phyloP scores from a whole-genome alignment of 2,888 invertebrate genomes.

The Escarpia spicata region DNA sequence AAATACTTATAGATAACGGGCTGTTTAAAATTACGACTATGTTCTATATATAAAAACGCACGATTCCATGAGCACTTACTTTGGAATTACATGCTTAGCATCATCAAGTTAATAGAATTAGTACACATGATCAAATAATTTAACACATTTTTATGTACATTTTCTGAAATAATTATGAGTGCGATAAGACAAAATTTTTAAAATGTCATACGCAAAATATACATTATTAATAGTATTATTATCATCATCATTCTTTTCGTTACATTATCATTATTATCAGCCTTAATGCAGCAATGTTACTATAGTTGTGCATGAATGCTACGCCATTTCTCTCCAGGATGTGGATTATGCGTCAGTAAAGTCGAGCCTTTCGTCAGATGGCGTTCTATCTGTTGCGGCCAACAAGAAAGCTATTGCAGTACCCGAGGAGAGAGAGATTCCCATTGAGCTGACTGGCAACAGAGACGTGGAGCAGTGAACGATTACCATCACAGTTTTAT shows the following conservation, averaged over 20 bases:
- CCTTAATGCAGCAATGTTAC: background rate
- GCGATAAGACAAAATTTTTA: background rate
- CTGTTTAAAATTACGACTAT: too few relatives aligned
- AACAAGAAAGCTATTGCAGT: conserved; percentile 50
- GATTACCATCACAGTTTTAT: too few relatives aligned
- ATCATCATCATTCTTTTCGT: background rate
- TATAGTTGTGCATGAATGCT: background rate
- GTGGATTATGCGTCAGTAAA: conserved; percentile 79
- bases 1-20: too few relatives aligned
- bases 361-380: conserved; percentile 81
- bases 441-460: background rate
- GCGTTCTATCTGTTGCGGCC: conserved; percentile 71
- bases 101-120: background rate
- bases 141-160: background rate
- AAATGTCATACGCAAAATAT: too few relatives aligned
- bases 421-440: background rate
- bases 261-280: background rate
- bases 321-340: conserved; percentile 67
- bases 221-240: background rate
- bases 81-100: background rate
- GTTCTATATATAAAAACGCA: too few relatives aligned
- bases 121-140: background rate
- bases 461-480: too few relatives aligned
- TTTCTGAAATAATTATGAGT: background rate
- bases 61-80: background rate